These are phyloP conservation scores for Fundulus diaphanus DNA, from an alignment of 2,797 vertebrate species.

Conservation along the genomic window DNA sequence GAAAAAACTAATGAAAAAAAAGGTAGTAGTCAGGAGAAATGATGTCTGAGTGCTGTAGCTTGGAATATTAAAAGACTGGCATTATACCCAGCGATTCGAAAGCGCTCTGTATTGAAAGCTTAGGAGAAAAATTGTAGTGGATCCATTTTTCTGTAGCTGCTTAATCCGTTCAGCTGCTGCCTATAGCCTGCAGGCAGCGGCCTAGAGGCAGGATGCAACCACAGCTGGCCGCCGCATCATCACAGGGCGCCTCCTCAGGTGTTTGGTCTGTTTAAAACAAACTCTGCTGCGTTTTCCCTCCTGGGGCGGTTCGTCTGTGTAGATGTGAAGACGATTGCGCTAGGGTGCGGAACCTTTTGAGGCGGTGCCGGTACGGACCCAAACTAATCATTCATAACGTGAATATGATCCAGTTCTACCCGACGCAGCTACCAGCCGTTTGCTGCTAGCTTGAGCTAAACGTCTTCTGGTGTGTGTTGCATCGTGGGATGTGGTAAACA, in stretches of 20 bases:
- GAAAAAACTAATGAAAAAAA: not conserved
- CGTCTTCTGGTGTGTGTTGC: no score
- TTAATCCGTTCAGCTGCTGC: not conserved
- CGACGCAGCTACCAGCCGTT: no score
- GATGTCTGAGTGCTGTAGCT: not conserved
- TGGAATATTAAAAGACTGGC: not conserved
- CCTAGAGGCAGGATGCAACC: not conserved
- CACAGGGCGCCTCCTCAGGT: not conserved
- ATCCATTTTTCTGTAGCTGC: not conserved
- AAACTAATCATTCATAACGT: no score
- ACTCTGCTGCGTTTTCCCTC: no score
- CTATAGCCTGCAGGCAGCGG: not conserved
- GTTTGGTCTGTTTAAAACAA: no score
- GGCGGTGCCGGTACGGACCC: no score
- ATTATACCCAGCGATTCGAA: not conserved
- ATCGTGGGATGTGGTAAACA: no score
- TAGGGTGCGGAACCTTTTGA: no score
- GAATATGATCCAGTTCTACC: no score
- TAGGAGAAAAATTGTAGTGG: not conserved
- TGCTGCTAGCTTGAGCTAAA: no score
- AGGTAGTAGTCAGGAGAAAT: not conserved
- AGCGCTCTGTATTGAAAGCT: not conserved
- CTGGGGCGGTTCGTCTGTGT: no score
- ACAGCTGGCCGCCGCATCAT: not conserved
- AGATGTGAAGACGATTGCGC: no score